Evolutionary conservation across 2,113 vertebrate species (phyloP), one percentile per base, ranked within the genome.

Genomic region (Antechinus stuartii): DNA sequence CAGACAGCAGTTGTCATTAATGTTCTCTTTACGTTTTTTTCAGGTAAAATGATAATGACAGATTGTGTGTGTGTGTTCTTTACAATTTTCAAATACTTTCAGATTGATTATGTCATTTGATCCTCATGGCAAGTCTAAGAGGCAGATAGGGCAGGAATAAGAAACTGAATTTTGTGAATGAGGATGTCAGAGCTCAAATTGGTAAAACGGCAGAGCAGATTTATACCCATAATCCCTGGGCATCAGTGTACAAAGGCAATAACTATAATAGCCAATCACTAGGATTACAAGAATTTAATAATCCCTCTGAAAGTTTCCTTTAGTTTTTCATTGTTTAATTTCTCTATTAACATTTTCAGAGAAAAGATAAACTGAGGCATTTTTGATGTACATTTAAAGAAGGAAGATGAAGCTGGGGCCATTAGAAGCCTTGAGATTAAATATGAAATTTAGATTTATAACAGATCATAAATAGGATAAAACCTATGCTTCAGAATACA

Each of bases 401-500:
- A 93, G 54, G 93, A 96, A 89, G 97, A 98, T 61, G 61, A 97
- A 97, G 27, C 94, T 90, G 90, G 91, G 96, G 53, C 97, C 92
- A 76, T 54, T 84, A 89, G 94, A 57, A 14, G 91, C 57, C 55
- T 96, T 94, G 90, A 90, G 95, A 94, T 91, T 93, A 96, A 97
- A 52, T 90, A 97, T 26, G 96, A 94, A 95, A 56, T 92, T 49
- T 92, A 95, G 84, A 27, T 50, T 95, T 91, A 91, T 92, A 95
- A 97, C 96, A 55, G 89, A 94, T 96, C 96, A 96, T 84, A 94
- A 1, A 96, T 98, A 96, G 57, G 92, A 92, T 92, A 96, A 96
- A 53, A 94, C 61, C 96, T 96, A 91, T 94, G 95, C 95, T 97
- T 93, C n/a, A 92, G 52, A 93, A 94, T 30, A 68, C 76, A 97